Percentiles rank a stretch among this genome's conserved stretches.
These are phyloP conservation scores for Cephus nigrinus DNA, from an alignment of 2,888 invertebrate species.

Conservation along the genomic window DNA sequence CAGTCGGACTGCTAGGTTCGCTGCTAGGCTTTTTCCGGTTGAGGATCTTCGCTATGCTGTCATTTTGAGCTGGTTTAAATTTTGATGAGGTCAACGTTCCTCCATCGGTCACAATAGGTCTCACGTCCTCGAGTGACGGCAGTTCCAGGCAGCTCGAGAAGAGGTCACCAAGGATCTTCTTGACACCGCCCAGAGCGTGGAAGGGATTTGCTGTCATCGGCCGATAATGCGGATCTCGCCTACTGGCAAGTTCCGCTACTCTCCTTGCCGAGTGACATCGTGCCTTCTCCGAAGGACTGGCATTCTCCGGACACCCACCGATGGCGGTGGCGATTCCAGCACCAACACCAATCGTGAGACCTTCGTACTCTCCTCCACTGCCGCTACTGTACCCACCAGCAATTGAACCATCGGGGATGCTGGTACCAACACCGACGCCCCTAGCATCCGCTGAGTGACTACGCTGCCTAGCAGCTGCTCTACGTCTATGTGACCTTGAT, in stretches of 20 bases:
- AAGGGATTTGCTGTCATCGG: conserved; percentile 78
- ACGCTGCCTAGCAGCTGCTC: conserved; percentile 43
- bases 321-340: not conserved
- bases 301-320: conserved; percentile 45
- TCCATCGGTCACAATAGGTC: conserved; percentile 69
- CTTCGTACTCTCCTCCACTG: not conserved
- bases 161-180: conserved; percentile 78
- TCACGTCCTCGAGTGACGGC: conserved; percentile 73
- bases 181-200: conserved; percentile 81
- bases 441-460: conserved; percentile 62
- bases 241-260: conserved; percentile 87
- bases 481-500: conserved; percentile 31
- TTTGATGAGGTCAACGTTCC: conserved; percentile 41
- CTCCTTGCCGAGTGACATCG: conserved; percentile 76
- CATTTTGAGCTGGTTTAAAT: conserved; percentile 59
- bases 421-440: conserved; percentile 36
- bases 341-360: not conserved
- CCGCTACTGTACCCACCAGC: not conserved
- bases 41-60: conserved; percentile 59
- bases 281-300: conserved; percentile 80
- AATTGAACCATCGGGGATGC: not conserved
- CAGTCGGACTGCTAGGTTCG: conserved; percentile 63
- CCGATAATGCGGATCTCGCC: conserved; percentile 84
- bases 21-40: conserved; percentile 62
- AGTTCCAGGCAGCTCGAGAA: conserved; percentile 84